Base-by-base conservation (phyloP, 2,797 vertebrate species). In the Argyrosomus regius region DNA sequence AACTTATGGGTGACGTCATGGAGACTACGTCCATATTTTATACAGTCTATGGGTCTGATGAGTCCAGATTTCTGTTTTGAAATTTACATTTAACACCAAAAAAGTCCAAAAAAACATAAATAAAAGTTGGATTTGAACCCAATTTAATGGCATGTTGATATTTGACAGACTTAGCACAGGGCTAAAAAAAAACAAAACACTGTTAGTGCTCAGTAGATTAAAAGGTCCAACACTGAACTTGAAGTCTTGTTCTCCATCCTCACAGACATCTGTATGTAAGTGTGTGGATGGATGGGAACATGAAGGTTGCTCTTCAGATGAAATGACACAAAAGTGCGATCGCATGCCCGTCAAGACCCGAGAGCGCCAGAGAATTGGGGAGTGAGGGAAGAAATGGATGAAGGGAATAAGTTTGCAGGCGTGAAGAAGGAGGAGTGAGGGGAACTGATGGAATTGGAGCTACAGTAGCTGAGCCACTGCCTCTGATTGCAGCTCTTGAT, bases 401-500 rank as follows among this genome's bases (percentile, higher is more conserved):
- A 60, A 16, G 48, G 57, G 28, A 61, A 46, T 66, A 28, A 0
- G 57, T 86, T 66, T 67, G 56, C 48, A 50, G 56, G 28, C 0
- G 4, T 45, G 35, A 24, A 18, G 48, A 62, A 67, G 65, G 58
- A 63, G 49, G 69, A 65, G 53, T 16, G 69, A 67, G 56, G 63
- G 63, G 75, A 70, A 9, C 72, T 81, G 81, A 86, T 83, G 83
- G 83, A 70, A 84, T 72, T 71, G 81, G 49, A 78, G 87, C 77
- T 72, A 22, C 80, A 52, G 75, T 60, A 31, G 77, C 80, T 68
- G 75, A 87, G 69, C 85, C 24, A 6, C 72, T 63, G 72, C 70
- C 48, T 59, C 58, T 85, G 91, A 91, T 93, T 82, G 82, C 81
- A 85, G 78, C 77, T 73, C 68, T 45, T 69, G 89, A 91, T 89